Conservation (phyloP, 2,888 invertebrate species). For the Scotopteryx bipunctaria region DNA sequence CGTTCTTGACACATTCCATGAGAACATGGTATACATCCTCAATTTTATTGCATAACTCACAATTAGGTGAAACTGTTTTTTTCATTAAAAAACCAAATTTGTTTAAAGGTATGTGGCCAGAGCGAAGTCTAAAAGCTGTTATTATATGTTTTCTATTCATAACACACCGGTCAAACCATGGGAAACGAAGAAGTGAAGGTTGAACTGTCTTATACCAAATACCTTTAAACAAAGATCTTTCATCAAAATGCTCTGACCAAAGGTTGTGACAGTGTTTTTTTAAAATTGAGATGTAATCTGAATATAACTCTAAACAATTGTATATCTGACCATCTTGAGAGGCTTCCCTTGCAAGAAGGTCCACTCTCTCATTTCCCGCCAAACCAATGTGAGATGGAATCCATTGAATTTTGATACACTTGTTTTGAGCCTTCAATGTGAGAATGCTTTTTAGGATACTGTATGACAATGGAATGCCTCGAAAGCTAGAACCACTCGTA, state of each 20-base stretch:
- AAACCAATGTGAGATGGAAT: conserved; percentile 8
- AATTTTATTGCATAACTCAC: not conserved
- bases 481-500: conserved; percentile 1
- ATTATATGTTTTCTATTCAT: not conserved
- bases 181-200: not conserved
- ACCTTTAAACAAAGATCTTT: conserved; percentile 2
- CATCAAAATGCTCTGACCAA: conserved; percentile 4
- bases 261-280: not conserved
- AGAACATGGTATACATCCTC: conserved; percentile 2
- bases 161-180: conserved; percentile 2
- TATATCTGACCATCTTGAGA: not conserved
- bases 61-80: not conserved
- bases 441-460: conserved; percentile 7
- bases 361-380: conserved; percentile 5
- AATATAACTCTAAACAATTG: not conserved
- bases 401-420: conserved; percentile 4
- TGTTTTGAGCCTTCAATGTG: not conserved
- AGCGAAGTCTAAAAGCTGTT: not conserved
- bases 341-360: conserved; percentile 1
- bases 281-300: not conserved
- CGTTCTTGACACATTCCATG: no score
- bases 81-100: conserved; percentile 6
- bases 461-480: conserved; percentile 8
- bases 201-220: conserved; percentile 11
- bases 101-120: conserved; percentile 3